These are phyloP conservation scores for Varecia variegata DNA, from an alignment of 2,797 vertebrate species.

Conservation along the genomic window DNA sequence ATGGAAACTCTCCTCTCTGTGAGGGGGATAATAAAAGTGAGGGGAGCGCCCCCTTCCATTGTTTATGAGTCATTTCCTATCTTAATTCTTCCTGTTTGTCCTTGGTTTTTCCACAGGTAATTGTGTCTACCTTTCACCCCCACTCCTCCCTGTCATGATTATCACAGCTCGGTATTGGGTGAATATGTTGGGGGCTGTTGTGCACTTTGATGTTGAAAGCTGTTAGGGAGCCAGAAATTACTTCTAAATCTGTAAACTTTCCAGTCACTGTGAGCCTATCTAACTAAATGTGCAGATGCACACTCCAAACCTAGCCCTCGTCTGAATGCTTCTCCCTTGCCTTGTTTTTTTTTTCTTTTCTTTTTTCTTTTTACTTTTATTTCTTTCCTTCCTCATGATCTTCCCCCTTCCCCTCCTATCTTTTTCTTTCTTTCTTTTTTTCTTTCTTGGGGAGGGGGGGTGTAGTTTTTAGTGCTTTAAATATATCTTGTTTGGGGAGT, in stretches of 20 bases:
- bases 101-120: constrained; percentile 49
- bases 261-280: background rate
- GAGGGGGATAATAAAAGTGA: background rate
- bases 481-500: background rate
- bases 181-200: background rate
- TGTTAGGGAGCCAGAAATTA: constrained; percentile 19
- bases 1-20: constrained; percentile 32
- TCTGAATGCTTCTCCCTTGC: too few species aligned
- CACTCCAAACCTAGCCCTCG: background rate
- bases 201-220: constrained; percentile 53
- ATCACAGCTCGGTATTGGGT: background rate
- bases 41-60: background rate
- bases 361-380: too few species aligned
- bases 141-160: background rate
- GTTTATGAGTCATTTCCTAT: constrained; percentile 68
- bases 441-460: too few species aligned
- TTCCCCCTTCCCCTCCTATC: too few species aligned
- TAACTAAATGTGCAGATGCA: background rate
- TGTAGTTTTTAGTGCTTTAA: background rate
- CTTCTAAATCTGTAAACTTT: constrained; percentile 60
- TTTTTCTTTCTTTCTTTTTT: background rate
- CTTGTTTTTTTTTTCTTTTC: background rate
- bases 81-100: constrained; percentile 59
- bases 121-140: background rate
- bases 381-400: background rate